phyloP scores from a whole-genome alignment of 2,888 invertebrate species.

The Apodemia zela region DNA sequence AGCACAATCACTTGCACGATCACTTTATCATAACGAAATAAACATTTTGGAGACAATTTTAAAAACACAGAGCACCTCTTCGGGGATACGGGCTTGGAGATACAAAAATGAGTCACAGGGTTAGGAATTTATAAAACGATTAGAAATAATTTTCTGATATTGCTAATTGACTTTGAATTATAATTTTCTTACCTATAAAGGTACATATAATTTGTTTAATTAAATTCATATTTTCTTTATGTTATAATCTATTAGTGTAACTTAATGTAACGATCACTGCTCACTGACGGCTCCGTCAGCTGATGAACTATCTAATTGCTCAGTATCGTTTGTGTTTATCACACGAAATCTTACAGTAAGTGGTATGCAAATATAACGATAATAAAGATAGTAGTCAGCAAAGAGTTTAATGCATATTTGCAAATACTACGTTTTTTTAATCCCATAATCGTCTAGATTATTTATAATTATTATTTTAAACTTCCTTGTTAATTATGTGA shows the following conservation, averaged over 20 bases:
- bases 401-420: background rate
- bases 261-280: background rate
- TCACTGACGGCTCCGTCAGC: too few species aligned
- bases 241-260: background rate
- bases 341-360: background rate
- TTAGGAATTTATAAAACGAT: too few species aligned
- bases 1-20: too few species aligned
- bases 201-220: slow-evolving; percentile 16
- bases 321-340: background rate
- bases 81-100: too few species aligned
- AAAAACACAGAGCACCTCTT: too few species aligned
- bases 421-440: background rate
- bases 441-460: background rate
- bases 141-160: too few species aligned
- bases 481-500: too few species aligned
- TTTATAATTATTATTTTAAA: background rate
- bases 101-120: too few species aligned
- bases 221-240: slow-evolving; percentile 11
- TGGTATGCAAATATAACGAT: background rate
- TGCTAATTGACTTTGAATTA: background rate
- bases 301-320: background rate
- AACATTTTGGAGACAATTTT: too few species aligned
- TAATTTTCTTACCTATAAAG: slow-evolving; percentile 9
- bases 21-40: too few species aligned
- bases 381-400: slow-evolving; percentile 5